These are phyloP conservation scores for Cataglyphis altisquamis DNA, from an alignment of 2,888 invertebrate genomes.

Conservation along the genomic window DNA sequence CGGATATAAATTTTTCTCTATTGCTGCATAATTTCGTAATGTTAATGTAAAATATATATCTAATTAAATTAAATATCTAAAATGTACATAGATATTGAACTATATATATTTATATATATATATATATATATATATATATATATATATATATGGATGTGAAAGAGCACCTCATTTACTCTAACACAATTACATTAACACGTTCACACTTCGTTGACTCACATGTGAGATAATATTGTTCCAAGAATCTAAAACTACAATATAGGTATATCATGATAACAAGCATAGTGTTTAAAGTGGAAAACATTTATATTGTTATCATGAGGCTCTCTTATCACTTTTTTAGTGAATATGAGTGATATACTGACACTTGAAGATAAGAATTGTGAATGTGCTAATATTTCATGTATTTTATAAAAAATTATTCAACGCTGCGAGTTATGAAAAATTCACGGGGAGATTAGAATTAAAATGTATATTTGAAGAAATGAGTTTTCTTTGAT, in stretches of 20 bases:
- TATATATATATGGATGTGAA: not conserved
- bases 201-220: not conserved
- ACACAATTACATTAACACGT: not conserved
- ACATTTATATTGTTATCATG: not conserved
- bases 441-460: not conserved
- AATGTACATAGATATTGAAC: no score
- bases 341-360: not conserved
- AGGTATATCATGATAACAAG: not conserved
- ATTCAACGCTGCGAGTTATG: not conserved
- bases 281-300: not conserved
- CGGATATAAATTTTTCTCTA: not conserved
- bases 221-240: not conserved
- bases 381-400: not conserved
- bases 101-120: no score
- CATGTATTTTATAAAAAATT: not conserved
- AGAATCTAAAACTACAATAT: not conserved
- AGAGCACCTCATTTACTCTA: not conserved
- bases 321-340: not conserved
- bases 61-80: not conserved
- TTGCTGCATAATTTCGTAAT: not conserved
- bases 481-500: conserved; percentile 1
- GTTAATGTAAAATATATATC: not conserved
- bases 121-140: no score
- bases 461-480: not conserved
- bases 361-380: not conserved